Evolutionary conservation across 2,113 vertebrate species (phyloP), one percentile per base, ranked within the genome.

Genomic region (Ondatra zibethicus): DNA sequence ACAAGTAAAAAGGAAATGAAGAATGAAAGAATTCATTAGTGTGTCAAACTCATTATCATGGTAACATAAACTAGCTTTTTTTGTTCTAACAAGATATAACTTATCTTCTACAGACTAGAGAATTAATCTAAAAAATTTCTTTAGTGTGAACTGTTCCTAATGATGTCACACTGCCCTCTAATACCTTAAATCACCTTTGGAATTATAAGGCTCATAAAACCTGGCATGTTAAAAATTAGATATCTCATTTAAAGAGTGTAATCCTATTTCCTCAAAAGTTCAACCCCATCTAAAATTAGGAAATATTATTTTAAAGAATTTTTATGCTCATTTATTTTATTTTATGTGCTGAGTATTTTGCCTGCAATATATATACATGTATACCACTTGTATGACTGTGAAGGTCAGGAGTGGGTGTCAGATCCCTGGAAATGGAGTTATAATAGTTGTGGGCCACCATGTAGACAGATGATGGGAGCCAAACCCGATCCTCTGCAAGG

Each of bases 231-330:
- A 94, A 55, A 90, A 78, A n/a, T 91, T 85, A 29, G 45, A 73
- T 70, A 21, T 89, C 12, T 78, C 73, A 92, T 68, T 23, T 78
- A 36, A 96, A 96, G 76, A 95, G 87, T 45, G 29, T 21, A 96
- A 78, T 66, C 3, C 52, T 21, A 92, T 25, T 77, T 75, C 11
- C 45, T 86, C 36, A 81, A n/a, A 80, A 33, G 82, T 68, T 88
- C 47, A 13, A 39, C 29, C 50, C 5, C 47, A 77, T 1, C 10
- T 14, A 47, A 36, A 21, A 50, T 31, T 39, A n/a, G 52, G 3
- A 27, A 21, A 76, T 45, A 47, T 12, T 33, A 2, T 85, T 45
- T 33, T 21, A 86, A 66, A 86, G 9, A 65, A 12, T 33, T 58
- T 45, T 66, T 66, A 66, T 29, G 65, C 5, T 86, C 65, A 66